Conservation (phyloP, 2,797 vertebrate genomes). For the Scarus forsteni region DNA sequence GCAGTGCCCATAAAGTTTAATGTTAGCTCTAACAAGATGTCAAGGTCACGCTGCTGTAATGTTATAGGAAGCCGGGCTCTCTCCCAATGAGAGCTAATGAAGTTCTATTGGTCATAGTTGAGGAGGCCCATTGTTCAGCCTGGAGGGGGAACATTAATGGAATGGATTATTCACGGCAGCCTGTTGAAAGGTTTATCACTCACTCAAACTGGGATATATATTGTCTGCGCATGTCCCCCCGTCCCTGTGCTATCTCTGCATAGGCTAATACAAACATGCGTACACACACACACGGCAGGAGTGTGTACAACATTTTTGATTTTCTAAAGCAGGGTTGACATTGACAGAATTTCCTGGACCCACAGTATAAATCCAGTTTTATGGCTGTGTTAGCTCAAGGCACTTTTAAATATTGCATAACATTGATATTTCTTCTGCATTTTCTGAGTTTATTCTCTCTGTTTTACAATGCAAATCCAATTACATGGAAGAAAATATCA, state of each 20-base stretch:
- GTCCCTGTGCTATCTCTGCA: constrained; percentile 43
- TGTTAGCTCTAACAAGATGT: constrained; percentile 78
- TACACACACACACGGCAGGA: constrained; percentile 12
- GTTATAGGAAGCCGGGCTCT: constrained; percentile 64
- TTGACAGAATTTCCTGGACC: constrained; percentile 36
- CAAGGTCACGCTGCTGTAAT: constrained; percentile 76
- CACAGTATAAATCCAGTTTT: constrained; percentile 27
- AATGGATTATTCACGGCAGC: constrained; percentile 76
- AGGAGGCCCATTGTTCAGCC: constrained; percentile 66
- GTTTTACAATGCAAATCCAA: not conserved
- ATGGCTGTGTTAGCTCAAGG: constrained; percentile 1
- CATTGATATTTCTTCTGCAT: not conserved
- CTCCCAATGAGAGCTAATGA: constrained; percentile 71
- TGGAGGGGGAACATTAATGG: constrained; percentile 70
- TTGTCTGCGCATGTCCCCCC: constrained; percentile 49
- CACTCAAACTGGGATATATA: constrained; percentile 69
- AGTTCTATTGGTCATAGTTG: constrained; percentile 76
- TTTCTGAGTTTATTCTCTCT: not conserved
- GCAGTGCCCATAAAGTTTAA: constrained; percentile 78
- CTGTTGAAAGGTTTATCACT: constrained; percentile 79
- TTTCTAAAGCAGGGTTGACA: not conserved
- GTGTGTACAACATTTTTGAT: constrained; percentile 8
- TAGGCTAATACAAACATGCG: constrained; percentile 16
- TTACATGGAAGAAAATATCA: not conserved
- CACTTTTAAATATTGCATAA: constrained; percentile 28